Conservation (phyloP, 2,113 vertebrate genomes). For the Macrotis lagotis region DNA sequence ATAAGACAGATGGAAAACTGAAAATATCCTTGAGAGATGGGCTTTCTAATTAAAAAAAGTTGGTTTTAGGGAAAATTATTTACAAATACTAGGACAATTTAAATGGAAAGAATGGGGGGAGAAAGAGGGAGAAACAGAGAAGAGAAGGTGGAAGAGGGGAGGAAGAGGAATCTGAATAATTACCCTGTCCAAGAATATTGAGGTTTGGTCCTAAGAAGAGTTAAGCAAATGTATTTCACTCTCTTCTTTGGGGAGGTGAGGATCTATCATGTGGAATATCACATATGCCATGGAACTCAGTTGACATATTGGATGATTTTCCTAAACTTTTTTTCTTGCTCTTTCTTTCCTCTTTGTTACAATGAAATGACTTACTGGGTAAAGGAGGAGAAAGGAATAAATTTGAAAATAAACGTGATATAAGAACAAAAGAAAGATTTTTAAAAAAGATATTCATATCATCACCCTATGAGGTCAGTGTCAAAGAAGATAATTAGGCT, state of each 20-base stretch:
- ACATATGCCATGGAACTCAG: background rate
- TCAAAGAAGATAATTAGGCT: background rate
- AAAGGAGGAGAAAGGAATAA: background rate
- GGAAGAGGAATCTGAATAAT: background rate
- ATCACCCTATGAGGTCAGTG: background rate
- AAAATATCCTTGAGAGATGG: too few relatives aligned
- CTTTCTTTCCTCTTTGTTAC: background rate
- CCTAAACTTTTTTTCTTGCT: background rate
- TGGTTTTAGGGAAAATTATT: background rate
- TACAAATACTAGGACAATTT: background rate
- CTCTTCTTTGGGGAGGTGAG: background rate
- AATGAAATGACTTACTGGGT: background rate
- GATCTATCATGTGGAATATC: background rate
- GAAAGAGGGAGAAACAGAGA: background rate
- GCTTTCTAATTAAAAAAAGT: background rate
- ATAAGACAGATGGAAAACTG: too few relatives aligned
- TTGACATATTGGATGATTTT: background rate
- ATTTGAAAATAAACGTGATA: background rate
- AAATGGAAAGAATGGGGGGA: background rate
- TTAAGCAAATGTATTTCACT: background rate
- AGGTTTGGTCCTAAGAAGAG: too few relatives aligned
- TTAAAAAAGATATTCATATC: background rate
- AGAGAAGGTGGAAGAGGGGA: background rate
- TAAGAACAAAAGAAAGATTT: background rate
- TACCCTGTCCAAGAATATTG: too few relatives aligned